Evolutionary conservation across 2,888 invertebrate species (phyloP).

Genomic region (Alentia gelatinosa): DNA sequence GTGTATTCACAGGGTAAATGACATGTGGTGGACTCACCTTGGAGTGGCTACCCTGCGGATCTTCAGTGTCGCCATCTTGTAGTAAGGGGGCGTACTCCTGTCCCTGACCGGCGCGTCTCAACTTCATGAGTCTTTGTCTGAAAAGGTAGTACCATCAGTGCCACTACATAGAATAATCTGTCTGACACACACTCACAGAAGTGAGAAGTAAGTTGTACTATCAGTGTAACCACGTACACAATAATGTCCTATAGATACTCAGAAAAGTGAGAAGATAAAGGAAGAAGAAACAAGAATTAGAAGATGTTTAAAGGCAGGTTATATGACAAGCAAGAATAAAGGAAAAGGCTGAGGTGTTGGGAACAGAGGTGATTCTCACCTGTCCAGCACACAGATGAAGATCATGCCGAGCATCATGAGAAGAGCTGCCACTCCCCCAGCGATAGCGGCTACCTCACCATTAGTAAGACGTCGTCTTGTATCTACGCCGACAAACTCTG

Average conservation of each 20-base stretch:
- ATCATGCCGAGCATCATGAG: conserved; percentile 31
- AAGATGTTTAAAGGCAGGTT: no score
- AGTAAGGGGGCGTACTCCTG: background rate
- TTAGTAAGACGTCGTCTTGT: background rate
- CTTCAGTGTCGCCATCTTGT: background rate
- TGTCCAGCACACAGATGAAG: conserved; percentile 34
- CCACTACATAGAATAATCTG: no score
- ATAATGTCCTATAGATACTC: no score
- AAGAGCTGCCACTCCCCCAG: background rate
- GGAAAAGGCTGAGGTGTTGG: background rate
- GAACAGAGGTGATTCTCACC: background rate
- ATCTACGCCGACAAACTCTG: conserved; percentile 20
- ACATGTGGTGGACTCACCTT: background rate
- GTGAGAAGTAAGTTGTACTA: background rate
- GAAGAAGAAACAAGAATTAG: no score
- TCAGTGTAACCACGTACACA: no score
- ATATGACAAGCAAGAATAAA: no score
- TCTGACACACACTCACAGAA: background rate
- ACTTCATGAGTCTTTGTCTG: background rate
- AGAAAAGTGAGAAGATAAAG: no score
- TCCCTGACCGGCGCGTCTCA: background rate
- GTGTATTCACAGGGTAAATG: no score
- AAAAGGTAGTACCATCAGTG: background rate
- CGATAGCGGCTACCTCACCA: conserved; percentile 3
- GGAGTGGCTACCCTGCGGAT: background rate